A percentile compares a stretch with the other conserved stretches of the same genome.
Conservation (phyloP, 2,113 vertebrate species). For the Calidris pygmaea region DNA sequence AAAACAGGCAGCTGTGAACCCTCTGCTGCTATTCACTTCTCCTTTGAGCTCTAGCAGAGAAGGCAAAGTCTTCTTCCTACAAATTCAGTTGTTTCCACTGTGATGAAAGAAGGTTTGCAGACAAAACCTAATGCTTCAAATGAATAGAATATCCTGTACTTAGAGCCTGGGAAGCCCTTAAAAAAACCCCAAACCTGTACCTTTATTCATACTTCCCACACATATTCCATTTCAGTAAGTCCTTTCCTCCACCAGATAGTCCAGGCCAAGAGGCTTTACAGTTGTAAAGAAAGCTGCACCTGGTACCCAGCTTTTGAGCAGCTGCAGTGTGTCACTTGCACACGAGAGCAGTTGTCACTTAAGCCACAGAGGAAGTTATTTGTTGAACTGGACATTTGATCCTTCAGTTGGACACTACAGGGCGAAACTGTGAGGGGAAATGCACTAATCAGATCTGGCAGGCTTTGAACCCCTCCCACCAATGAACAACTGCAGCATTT, state of each 20-base stretch:
- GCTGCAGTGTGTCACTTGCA: constrained; percentile 33
- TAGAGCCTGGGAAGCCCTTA: neutral
- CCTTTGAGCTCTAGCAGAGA: neutral
- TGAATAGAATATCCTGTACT: neutral
- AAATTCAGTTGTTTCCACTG: neutral
- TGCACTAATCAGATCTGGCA: neutral
- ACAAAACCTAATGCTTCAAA: neutral
- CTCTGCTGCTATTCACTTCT: neutral
- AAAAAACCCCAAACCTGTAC: neutral
- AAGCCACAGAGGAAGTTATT: neutral
- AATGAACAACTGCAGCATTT: neutral
- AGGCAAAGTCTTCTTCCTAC: neutral
- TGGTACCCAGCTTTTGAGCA: neutral
- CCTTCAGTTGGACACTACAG: neutral
- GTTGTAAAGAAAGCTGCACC: constrained; percentile 18
- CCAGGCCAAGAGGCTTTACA: neutral
- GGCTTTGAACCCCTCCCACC: neutral
- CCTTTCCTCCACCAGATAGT: neutral
- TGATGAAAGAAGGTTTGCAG: neutral
- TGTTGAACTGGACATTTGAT: neutral
- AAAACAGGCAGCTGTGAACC: neutral
- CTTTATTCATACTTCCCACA: neutral
- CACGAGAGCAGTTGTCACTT: neutral
- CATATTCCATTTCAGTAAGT: neutral
- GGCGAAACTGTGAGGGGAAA: neutral